Evolutionary conservation across 2,888 invertebrate species (phyloP).

Genomic region (Platycnemis pennipes): DNA sequence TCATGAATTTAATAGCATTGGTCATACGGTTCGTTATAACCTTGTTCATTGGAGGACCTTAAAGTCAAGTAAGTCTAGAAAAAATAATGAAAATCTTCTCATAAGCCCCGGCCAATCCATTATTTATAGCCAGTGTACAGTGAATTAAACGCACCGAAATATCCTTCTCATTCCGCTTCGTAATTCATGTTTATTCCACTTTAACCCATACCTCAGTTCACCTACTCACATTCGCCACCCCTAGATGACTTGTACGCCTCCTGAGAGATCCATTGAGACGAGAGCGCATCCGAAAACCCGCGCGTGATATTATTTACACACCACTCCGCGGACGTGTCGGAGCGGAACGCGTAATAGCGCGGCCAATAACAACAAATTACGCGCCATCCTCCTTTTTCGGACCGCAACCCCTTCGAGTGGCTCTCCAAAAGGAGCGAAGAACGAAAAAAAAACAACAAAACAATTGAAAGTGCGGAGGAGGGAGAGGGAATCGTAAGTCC

Average conservation of each 20-base stretch:
- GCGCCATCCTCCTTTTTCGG: conserved; percentile 14
- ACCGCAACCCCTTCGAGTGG: not conserved
- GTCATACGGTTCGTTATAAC: too few species aligned
- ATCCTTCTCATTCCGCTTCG: too few species aligned
- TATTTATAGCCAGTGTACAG: too few species aligned
- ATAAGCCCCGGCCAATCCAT: too few species aligned
- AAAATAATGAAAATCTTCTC: too few species aligned
- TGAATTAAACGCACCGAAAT: too few species aligned
- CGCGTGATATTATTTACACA: not conserved
- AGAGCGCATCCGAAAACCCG: not conserved
- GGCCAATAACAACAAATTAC: conserved; percentile 61
- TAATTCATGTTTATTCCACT: too few species aligned
- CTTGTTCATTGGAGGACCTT: too few species aligned
- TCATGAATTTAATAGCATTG: too few species aligned
- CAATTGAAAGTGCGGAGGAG: too few species aligned
- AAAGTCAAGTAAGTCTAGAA: too few species aligned
- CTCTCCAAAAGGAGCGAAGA: not conserved
- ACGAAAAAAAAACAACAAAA: not conserved
- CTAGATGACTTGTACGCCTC: not conserved
- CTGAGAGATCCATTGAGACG: not conserved
- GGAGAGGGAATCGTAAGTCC: conserved; percentile 25
- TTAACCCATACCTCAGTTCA: too few species aligned
- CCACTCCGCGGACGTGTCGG: not conserved
- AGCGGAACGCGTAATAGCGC: conserved; percentile 50
- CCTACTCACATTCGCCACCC: not conserved